Percentiles rank a stretch among this genome's conserved stretches.
Evolutionary conservation across 2,888 invertebrate genomes (phyloP).

Genomic region (Xanthorhoe designata): DNA sequence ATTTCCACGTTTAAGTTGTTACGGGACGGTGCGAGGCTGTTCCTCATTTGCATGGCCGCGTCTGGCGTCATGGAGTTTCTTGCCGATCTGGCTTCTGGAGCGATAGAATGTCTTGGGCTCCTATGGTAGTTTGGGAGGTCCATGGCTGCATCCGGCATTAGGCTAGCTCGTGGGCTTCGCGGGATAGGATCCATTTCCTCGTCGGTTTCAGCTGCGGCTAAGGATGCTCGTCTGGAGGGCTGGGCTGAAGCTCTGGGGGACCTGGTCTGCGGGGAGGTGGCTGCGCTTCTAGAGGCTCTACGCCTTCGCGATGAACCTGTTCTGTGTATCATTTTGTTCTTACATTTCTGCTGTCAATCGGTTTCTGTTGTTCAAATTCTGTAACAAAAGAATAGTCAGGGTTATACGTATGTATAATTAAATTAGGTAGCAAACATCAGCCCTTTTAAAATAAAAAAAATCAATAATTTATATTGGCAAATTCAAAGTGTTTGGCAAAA

Average conservation of each 20-base stretch:
- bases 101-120: conserved; percentile 84
- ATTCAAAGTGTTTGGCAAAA: background rate
- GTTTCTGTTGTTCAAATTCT: conserved; percentile 33
- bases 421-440: background rate
- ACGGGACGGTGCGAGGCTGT: conserved; percentile 84
- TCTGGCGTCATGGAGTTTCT: conserved; percentile 88
- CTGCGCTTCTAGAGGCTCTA: conserved; percentile 88
- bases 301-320: conserved; percentile 88
- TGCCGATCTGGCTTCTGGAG: conserved; percentile 85
- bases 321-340: conserved; percentile 86
- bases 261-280: conserved; percentile 87
- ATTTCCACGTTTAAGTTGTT: conserved; percentile 87
- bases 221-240: conserved; percentile 83
- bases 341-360: conserved; percentile 24
- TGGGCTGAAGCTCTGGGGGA: conserved; percentile 80
- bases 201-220: conserved; percentile 87
- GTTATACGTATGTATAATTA: background rate
- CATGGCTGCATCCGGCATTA: conserved; percentile 83
- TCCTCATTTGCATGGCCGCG: conserved; percentile 80
- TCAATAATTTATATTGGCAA: no score
- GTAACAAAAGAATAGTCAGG: conserved; percentile 44
- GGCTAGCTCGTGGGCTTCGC: conserved; percentile 85
- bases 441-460: background rate
- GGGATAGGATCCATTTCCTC: conserved; percentile 78
- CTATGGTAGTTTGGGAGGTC: conserved; percentile 77